Percentiles rank a stretch among this genome's conserved stretches.
Evolutionary conservation across 2,797 vertebrate species (phyloP).

Genomic region (Rhodeus uyekii): DNA sequence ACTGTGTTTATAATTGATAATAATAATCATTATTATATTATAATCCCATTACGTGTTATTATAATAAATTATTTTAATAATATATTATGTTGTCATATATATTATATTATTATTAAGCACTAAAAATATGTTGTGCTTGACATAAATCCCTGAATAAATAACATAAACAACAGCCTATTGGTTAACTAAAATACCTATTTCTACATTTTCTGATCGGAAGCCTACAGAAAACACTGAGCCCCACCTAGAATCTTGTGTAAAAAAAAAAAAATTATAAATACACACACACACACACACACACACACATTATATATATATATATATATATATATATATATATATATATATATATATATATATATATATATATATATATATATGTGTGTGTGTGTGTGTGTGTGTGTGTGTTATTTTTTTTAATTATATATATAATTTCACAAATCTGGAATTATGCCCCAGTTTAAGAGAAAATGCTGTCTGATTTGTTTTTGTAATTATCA

Average conservation of each 20-base stretch:
- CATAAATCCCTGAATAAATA: background rate
- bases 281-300: no score
- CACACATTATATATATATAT: no score
- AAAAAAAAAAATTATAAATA: no score
- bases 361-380: no score
- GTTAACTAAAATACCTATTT: background rate
- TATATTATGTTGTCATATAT: background rate
- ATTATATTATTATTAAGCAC: background rate
- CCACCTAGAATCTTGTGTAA: background rate
- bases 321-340: no score
- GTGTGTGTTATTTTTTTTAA: no score
- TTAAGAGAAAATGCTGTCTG: no score
- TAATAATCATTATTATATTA: background rate
- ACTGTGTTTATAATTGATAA: background rate
- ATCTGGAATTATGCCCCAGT: background rate
- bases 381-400: no score
- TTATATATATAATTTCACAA: background rate
- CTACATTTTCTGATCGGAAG: background rate
- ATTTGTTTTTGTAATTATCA: background rate
- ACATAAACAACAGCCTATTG: background rate
- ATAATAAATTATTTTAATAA: background rate
- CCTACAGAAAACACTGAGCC: background rate
- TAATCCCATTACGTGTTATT: background rate
- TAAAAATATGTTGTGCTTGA: background rate
- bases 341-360: no score